Evolutionary conservation across 2,888 invertebrate genomes (phyloP).

Genomic region (Caenorhabditis japonica): DNA sequence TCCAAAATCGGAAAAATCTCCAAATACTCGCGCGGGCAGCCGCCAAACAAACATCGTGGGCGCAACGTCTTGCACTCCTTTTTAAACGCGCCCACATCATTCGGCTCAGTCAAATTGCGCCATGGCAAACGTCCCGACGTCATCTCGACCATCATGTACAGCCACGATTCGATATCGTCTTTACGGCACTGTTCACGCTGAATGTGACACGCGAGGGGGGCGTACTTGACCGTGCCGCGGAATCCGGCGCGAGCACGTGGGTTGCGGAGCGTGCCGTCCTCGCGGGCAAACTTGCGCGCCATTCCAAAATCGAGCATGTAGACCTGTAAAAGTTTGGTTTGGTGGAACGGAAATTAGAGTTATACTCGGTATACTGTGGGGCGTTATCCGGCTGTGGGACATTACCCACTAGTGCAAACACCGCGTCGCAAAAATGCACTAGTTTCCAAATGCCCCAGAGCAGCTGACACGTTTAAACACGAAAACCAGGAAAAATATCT

Average conservation of each 20-base stretch:
- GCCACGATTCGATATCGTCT: slow-evolving; percentile 72
- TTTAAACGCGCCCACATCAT: slow-evolving; percentile 68
- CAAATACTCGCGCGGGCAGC: slow-evolving; percentile 66
- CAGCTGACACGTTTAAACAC: too few species aligned
- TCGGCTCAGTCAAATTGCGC: slow-evolving; percentile 62
- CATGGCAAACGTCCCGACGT: slow-evolving; percentile 64
- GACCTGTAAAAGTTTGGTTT: slow-evolving; percentile 27
- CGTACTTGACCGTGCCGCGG: slow-evolving; percentile 66
- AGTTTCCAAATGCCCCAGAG: too few species aligned
- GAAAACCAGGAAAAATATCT: too few species aligned
- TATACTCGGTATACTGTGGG: neutral
- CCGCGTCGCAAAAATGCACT: too few species aligned
- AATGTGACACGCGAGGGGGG: slow-evolving; percentile 64
- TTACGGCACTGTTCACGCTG: slow-evolving; percentile 66
- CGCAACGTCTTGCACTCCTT: slow-evolving; percentile 61
- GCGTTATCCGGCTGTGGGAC: too few species aligned
- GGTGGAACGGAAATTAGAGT: neutral
- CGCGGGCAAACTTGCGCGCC: slow-evolving; percentile 64
- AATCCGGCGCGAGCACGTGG: slow-evolving; percentile 61
- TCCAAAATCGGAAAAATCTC: slow-evolving; percentile 64
- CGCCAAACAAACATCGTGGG: slow-evolving; percentile 63
- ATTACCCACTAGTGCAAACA: too few species aligned
- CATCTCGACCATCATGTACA: slow-evolving; percentile 69
- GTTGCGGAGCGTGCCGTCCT: slow-evolving; percentile 64
- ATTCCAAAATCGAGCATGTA: slow-evolving; percentile 68